These are phyloP conservation scores for Neotoxoptera formosana DNA, from an alignment of 1,140 invertebrate species.

Conservation along the genomic window DNA sequence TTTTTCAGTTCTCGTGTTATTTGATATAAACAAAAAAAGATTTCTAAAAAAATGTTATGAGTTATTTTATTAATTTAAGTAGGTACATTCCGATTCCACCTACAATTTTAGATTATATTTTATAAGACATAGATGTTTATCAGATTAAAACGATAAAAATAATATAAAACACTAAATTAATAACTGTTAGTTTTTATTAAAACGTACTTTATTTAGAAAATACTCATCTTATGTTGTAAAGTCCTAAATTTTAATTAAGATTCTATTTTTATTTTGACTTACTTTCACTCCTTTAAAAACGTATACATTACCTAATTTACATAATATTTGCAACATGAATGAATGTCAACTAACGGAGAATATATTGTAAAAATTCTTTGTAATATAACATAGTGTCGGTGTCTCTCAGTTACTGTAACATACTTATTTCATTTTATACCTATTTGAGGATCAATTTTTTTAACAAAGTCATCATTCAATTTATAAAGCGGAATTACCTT, in stretches of 20 bases:
- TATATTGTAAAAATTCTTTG: background rate
- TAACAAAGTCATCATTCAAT: background rate
- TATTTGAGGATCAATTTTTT: background rate
- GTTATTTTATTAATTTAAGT: background rate
- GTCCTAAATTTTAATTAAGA: background rate
- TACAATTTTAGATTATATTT: background rate
- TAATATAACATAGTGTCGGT: background rate
- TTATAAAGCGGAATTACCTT: background rate
- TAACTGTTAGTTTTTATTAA: background rate
- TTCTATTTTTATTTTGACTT: background rate
- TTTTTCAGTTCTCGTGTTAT: no score
- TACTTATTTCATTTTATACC: background rate
- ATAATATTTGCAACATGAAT: conserved; percentile 20
- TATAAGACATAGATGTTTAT: background rate
- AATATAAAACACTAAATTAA: background rate
- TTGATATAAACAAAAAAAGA: conserved; percentile 19
- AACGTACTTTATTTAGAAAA: background rate
- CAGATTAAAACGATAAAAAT: background rate
- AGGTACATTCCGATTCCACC: background rate
- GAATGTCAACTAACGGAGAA: background rate
- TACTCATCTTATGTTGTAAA: background rate
- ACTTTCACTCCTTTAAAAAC: background rate
- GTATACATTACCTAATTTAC: conserved; percentile 9
- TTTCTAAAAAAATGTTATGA: background rate
- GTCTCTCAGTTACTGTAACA: background rate